These are phyloP conservation scores for Eupithecia centaureata DNA, from an alignment of 2,888 invertebrate species.

Conservation along the genomic window DNA sequence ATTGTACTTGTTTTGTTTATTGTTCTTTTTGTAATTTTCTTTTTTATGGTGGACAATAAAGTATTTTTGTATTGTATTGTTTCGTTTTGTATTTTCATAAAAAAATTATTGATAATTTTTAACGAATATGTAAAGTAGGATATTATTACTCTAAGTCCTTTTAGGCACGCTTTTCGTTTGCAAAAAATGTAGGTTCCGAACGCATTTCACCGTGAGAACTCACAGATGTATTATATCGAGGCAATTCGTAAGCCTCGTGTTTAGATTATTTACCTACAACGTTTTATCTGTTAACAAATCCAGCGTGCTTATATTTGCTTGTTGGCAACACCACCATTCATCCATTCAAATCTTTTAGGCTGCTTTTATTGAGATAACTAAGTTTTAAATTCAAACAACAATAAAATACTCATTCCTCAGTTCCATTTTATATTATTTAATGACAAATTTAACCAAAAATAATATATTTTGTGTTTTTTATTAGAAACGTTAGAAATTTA, in stretches of 20 bases:
- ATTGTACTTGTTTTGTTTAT: no score
- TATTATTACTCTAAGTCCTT: slow-evolving; percentile 2
- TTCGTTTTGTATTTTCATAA: not conserved
- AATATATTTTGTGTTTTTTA: no score
- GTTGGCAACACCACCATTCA: not conserved
- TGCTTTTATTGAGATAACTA: not conserved
- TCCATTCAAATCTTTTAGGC: not conserved
- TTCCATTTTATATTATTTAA: not conserved
- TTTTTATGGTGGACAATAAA: no score
- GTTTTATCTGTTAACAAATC: not conserved
- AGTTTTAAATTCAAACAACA: not conserved
- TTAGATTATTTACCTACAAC: not conserved
- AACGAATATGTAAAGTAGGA: not conserved
- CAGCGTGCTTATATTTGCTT: not conserved
- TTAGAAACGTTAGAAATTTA: no score
- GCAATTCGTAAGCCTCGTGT: slow-evolving; percentile 17
- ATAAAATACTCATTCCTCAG: not conserved
- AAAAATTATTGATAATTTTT: no score
- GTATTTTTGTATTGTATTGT: no score
- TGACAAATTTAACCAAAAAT: no score
- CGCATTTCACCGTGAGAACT: slow-evolving; percentile 35
- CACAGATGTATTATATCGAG: slow-evolving; percentile 31
- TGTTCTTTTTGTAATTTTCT: no score
- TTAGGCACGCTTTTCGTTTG: slow-evolving; percentile 13
- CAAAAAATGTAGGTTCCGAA: slow-evolving; percentile 17